Evolutionary conservation across 2,113 vertebrate genomes (phyloP), one percentile per base, ranked within the genome.

Genomic region (Daphoenositta chrysoptera): DNA sequence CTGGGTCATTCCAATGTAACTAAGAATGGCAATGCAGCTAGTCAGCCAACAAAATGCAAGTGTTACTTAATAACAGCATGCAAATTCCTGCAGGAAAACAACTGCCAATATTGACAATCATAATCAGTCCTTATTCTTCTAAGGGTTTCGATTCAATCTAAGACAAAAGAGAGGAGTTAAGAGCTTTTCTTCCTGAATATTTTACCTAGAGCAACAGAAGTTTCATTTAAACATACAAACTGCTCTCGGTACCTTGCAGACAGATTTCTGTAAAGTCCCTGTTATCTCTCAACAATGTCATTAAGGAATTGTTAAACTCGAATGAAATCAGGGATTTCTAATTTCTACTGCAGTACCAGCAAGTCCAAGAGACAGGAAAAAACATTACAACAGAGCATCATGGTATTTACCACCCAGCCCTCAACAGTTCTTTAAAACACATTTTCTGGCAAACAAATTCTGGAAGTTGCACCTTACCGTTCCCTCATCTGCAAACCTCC

Each of bases 401-500:
- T 1, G 45, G 10, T 26, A 56, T 51, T 56, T 12, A 48, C 17
- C 28, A 83, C 24, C 33, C 45, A 65, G 13, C 39, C 50, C n/a
- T 19, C 50, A 73, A 21, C 6, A 31, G 35, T 24, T 63, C 28
- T n/a, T 78, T 28, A 50, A 63, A 72, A 45, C 23, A 65, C 15
- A 4, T n/a, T 63, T 85, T 63, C 82, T 80, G 48, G 45, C 40
- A 91, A 73, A 63, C 11, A 54, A 42, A 21, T 79, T 37, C 83
- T 48, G 42, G 1, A 11, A 76, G 27, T 23, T 37, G 37, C 12
- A n/a, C 70, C 98, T 98, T 98, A 99, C 99, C 98, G 99, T 99
- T 96, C 98, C 98, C 97, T 99, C 99, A 79, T 98, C 98, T 87
- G 97, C 98, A 97, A 98, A 99, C 91, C 98, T 98, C 91, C 98